A percentile compares a stretch with the other conserved stretches of the same genome.
These are phyloP conservation scores for Amphiprion clarkii DNA, from an alignment of 2,797 vertebrate genomes.

Conservation along the genomic window DNA sequence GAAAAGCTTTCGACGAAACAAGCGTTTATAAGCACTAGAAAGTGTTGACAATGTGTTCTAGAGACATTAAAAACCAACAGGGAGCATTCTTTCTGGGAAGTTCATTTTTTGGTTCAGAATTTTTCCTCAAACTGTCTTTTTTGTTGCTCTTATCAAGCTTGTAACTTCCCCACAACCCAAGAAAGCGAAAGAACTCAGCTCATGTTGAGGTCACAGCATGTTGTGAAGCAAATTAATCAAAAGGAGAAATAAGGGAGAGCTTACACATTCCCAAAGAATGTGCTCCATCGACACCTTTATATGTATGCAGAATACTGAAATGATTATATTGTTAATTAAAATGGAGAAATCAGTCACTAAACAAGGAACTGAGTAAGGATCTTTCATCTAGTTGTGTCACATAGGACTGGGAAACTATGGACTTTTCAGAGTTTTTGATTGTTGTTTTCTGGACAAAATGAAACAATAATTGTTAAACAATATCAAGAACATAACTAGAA, in stretches of 20 bases:
- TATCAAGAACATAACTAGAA: neutral
- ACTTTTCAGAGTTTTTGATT: neutral
- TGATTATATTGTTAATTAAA: neutral
- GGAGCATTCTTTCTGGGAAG: too few species aligned
- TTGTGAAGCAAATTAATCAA: neutral
- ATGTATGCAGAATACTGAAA: neutral
- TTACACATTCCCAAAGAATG: neutral
- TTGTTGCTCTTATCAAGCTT: too few species aligned
- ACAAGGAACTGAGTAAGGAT: neutral
- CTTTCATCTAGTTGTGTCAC: too few species aligned
- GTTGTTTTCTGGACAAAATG: neutral
- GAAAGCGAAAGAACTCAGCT: slow-evolving; percentile 12
- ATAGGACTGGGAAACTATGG: neutral
- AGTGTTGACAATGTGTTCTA: too few species aligned
- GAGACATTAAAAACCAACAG: too few species aligned
- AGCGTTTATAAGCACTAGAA: too few species aligned
- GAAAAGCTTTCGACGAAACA: too few species aligned
- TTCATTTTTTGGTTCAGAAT: too few species aligned
- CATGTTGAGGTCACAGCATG: neutral
- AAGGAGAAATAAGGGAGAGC: neutral
- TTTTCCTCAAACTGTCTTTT: too few species aligned
- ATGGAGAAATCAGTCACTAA: neutral
- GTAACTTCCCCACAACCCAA: too few species aligned
- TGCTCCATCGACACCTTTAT: neutral
- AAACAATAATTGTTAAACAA: neutral